Percentiles rank a stretch among this genome's conserved stretches.
Evolutionary conservation across 1,140 invertebrate species (phyloP).

Genomic region (Brachystomella parvula): DNA sequence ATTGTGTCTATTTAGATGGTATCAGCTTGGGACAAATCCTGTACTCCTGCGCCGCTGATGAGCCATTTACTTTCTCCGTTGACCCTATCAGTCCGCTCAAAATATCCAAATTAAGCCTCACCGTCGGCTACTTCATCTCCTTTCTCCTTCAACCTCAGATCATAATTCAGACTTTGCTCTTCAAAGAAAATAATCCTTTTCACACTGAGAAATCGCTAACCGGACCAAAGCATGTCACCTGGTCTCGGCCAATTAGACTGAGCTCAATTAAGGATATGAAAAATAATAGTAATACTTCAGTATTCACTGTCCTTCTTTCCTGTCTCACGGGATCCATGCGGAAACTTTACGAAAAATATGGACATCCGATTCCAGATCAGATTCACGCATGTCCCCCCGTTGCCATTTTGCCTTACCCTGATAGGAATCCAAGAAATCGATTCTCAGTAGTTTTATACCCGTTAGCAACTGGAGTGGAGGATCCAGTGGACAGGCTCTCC

Average conservation of each 20-base stretch:
- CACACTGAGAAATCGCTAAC: conserved; percentile 26
- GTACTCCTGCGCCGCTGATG: conserved; percentile 26
- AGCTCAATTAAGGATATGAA: conserved; percentile 29
- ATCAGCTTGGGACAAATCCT: conserved; percentile 32
- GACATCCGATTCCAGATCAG: conserved; percentile 18
- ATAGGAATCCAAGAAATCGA: conserved; percentile 22
- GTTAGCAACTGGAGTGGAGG: conserved; percentile 14
- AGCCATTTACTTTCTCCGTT: conserved; percentile 31
- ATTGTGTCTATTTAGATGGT: conserved; percentile 22
- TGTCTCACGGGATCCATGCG: conserved; percentile 29
- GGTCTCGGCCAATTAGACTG: conserved; percentile 30
- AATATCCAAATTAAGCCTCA: conserved; percentile 1
- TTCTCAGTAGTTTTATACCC: conserved; percentile 25
- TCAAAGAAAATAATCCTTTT: conserved; percentile 29
- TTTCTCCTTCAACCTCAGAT: conserved; percentile 21
- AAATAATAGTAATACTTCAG: conserved; percentile 24
- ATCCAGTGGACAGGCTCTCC: conserved; percentile 12
- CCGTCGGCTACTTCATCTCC: conserved; percentile 18
- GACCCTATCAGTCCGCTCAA: conserved; percentile 26
- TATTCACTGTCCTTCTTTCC: conserved; percentile 30
- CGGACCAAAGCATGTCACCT: conserved; percentile 28
- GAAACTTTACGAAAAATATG: conserved; percentile 23
- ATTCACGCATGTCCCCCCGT: conserved; percentile 30
- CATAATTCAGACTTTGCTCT: conserved; percentile 22
- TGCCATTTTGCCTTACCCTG: conserved; percentile 23